Percentiles rank a stretch among this genome's conserved stretches.
Evolutionary conservation across 2,888 invertebrate species (phyloP).

Genomic region (Azorinus chamasolen): DNA sequence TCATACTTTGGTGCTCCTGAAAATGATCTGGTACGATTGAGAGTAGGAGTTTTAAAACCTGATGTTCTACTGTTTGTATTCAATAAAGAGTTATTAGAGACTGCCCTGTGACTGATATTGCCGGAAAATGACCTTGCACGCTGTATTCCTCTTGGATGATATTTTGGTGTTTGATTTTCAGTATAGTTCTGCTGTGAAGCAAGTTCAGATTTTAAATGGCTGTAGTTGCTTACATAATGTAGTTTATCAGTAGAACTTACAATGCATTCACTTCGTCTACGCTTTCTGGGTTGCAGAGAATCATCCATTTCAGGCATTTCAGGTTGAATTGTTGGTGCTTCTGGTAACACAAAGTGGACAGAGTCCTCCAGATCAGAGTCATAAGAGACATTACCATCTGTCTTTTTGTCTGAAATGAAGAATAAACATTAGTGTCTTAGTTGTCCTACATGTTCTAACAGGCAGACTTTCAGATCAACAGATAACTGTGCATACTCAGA

Average conservation of each 20-base stretch:
- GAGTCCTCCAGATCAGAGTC: constrained; percentile 65
- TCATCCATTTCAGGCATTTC: constrained; percentile 9
- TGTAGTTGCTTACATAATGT: too few relatives aligned
- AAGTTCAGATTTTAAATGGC: too few relatives aligned
- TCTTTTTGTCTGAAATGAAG: background rate
- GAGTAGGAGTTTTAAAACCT: constrained; percentile 17
- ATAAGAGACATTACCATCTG: constrained; percentile 21
- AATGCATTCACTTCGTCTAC: constrained; percentile 18
- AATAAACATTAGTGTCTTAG: background rate
- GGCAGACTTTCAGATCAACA: background rate
- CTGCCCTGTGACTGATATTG: constrained; percentile 4
- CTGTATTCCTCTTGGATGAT: background rate
- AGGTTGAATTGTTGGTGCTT: constrained; percentile 25
- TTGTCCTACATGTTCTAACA: background rate
- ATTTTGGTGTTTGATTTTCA: background rate
- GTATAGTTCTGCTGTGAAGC: too few relatives aligned
- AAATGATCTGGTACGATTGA: constrained; percentile 47
- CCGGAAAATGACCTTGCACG: constrained; percentile 37
- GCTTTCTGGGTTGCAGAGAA: constrained; percentile 35
- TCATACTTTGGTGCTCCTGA: constrained; percentile 48
- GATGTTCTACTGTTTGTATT: too few relatives aligned
- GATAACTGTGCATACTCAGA: too few relatives aligned
- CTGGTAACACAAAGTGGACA: constrained; percentile 61
- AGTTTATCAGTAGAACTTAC: too few relatives aligned
- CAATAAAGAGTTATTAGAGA: too few relatives aligned